Conservation (phyloP, 2,113 vertebrate species). For the Mystacornis crossleyi region DNA sequence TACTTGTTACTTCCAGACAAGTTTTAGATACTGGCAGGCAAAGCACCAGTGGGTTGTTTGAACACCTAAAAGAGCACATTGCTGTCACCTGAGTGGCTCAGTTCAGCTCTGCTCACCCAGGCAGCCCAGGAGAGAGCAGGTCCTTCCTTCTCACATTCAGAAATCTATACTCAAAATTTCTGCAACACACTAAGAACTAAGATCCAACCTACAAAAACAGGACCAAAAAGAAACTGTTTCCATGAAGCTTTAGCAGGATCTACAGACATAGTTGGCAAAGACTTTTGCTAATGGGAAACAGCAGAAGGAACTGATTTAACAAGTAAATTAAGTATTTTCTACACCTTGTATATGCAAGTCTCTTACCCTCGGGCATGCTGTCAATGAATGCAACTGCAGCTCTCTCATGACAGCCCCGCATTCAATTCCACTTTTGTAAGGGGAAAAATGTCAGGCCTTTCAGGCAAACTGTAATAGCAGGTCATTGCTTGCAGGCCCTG, state of each 20-base stretch:
- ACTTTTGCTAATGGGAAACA: background rate
- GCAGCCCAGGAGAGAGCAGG: background rate
- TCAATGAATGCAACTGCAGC: conserved; percentile 27
- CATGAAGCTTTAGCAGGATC: background rate
- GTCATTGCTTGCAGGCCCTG: background rate
- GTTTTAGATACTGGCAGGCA: background rate
- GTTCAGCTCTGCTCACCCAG: background rate
- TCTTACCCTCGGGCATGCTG: background rate
- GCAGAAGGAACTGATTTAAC: background rate
- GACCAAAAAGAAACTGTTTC: background rate
- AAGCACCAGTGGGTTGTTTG: background rate
- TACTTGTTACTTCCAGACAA: background rate
- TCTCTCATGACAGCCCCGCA: background rate
- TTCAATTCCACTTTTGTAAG: conserved; percentile 1
- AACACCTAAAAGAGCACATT: background rate
- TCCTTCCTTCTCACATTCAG: background rate
- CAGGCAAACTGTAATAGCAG: background rate
- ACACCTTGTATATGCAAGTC: background rate
- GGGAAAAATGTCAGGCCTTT: background rate
- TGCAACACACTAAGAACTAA: background rate
- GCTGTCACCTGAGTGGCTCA: background rate
- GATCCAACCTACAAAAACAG: background rate
- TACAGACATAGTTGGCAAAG: background rate
- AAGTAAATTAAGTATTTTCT: conserved; percentile 31
- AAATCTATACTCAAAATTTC: background rate